Evolutionary conservation across 2,113 vertebrate species (phyloP), one percentile per base, ranked within the genome.

Genomic region (Galeopterus variegatus): DNA sequence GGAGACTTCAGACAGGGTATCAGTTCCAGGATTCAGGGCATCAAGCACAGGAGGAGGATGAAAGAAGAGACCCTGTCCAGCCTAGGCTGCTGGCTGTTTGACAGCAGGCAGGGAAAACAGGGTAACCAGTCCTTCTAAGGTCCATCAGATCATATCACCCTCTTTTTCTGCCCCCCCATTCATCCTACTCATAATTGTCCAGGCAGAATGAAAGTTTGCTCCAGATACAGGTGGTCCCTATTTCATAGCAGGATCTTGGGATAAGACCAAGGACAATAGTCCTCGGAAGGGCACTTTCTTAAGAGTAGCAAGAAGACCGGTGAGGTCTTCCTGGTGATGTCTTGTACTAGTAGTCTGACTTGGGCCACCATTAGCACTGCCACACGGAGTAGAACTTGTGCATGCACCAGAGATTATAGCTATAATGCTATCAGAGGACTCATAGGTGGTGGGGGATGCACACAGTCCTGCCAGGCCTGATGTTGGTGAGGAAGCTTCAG

Each of bases 401-500:
- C 17, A 19, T 2, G 1, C 11, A 31, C 15, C 12, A 41, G 65
- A 88, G 48, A 54, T 10, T 12, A 28, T 15, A 17, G n/a, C 70
- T 84, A 28, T 23, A 56, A 18, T 31, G n/a, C 33, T 14, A 72
- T 23, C 23, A 50, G 31, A 54, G 52, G 67, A 64, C 54, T 75
- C 1, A 1, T 10, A 11, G 45, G 88, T 79, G 18, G 54, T 76
- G 31, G 23, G 56, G 64, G 64, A 19, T 83, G 41, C 26, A 41
- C 62, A 77, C 76, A 58, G 50, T 70, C 36, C 69, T 72, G 54
- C 28, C 50, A 84, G 8, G n/a, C 36, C 65, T 52, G 85, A 48
- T 65, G 81, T 67, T 87, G 54, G n/a, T 62, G 28, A 90, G 69
- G 23, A 67, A 93, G 67, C 73, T 95, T 82, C 33, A 70, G 75